Evolutionary conservation across 1,140 invertebrate genomes (phyloP), one percentile per base, ranked within the genome.

Genomic region (Gonatopus flavifemur): DNA sequence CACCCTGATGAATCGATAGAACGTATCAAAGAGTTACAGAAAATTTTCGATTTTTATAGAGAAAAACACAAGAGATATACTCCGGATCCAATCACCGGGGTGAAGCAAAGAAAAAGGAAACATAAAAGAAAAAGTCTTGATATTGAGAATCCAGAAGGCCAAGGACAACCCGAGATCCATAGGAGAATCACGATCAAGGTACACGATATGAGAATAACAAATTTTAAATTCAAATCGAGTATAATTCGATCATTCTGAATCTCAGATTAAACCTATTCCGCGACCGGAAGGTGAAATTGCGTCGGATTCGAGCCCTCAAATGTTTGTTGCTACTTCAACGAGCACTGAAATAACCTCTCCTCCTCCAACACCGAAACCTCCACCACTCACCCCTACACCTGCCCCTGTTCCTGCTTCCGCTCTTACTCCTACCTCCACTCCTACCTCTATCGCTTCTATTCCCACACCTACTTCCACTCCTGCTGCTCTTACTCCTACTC

Each of bases 131-230:
- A 88, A 70, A 86, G 82, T 48, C 78, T 87, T 20, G 86, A 90
- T 64, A 68, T 83, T 32, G 85, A 86, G 52, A 81, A 79, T 70
- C 80, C 78, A 35, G 83, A 86, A 22, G 68, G 76, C 41, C 80
- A 64, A 39, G 41, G 59, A 7, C 73, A 76, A 38, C 83, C 64
- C 35, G 81, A 66, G 76, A 75, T 69, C 48, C 86, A 86, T 78
- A 84, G 84, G 49, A 84, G 87, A 68, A 90, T 90, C 22, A 88
- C 85, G 24, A 88, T 90, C 48, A 89, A 88, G 77, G 88, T 89
- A 77, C 53, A 51, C 55, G n/a, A 22, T 13, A 43, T 37, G 36
- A 45, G 19, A 43, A 42, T 3, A 48, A 36, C 42, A 36, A 45
- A 47, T 55, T 42, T 9, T 28, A 32, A 10, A 18, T 43, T 49